Conservation (phyloP, 2,113 vertebrate species). For the Ceuthmochares aereus region DNA sequence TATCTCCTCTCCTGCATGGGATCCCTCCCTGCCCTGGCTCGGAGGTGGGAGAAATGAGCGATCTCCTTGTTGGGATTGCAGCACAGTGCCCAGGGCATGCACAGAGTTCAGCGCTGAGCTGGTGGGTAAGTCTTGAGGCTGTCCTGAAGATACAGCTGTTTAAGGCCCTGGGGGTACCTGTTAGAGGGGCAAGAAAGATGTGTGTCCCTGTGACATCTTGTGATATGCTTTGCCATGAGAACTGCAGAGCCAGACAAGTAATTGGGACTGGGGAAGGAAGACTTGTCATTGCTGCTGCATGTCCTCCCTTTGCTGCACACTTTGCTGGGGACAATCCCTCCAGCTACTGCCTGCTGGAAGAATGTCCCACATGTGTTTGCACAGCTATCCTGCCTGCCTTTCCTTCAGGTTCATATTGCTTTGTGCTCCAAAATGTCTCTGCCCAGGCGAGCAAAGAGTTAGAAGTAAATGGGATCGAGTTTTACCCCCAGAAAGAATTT, state of each 20-base stretch:
- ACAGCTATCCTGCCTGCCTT: background rate
- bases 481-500: conserved; percentile 97
- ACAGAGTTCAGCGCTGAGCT: background rate
- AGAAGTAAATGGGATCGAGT: conserved; percentile 91
- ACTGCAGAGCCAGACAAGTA: background rate
- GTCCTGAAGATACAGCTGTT: background rate
- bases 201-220: background rate
- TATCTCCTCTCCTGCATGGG: background rate
- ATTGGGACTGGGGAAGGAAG: background rate
- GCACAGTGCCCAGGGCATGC: background rate
- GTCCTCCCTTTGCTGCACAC: background rate
- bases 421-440: conserved; percentile 31
- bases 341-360: background rate
- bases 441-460: conserved; percentile 93
- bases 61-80: background rate
- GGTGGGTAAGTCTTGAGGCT: background rate
- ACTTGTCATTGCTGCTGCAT: background rate
- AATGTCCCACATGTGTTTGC: background rate
- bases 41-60: background rate
- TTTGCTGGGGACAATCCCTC: background rate
- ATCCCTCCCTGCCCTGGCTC: background rate
- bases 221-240: background rate
- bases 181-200: background rate
- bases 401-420: background rate
- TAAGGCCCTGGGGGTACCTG: background rate